Percentiles rank a stretch among this genome's conserved stretches.
Evolutionary conservation across 2,797 vertebrate species (phyloP).

Genomic region (Streptopelia turtur): DNA sequence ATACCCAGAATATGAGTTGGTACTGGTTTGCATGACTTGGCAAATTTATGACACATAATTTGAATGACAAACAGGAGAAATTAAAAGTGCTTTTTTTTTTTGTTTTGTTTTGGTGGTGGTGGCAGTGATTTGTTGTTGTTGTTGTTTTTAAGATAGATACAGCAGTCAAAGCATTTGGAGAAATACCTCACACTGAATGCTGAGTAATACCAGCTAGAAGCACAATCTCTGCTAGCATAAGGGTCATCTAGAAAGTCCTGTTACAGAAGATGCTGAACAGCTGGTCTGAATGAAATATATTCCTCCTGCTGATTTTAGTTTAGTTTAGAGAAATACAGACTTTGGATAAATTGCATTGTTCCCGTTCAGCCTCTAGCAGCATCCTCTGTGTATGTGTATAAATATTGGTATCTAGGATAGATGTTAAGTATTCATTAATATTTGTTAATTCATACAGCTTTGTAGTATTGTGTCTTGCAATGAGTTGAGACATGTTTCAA

Average conservation of each 20-base stretch:
- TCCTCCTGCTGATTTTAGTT: not conserved
- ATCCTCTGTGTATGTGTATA: not conserved
- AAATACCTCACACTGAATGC: not conserved
- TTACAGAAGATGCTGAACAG: not conserved
- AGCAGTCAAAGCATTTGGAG: not conserved
- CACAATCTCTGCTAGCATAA: not conserved
- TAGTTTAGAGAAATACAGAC: not conserved
- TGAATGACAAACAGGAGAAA: slow-evolving; percentile 23
- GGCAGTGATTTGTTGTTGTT: too few relatives aligned
- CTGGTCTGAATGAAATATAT: not conserved
- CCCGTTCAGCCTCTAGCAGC: not conserved
- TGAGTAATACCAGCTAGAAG: not conserved
- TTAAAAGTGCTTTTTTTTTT: not conserved
- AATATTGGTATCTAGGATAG: slow-evolving; percentile 16
- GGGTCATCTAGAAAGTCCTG: not conserved
- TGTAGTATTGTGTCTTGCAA: slow-evolving; percentile 17
- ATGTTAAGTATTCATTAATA: not conserved
- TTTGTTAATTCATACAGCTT: slow-evolving; percentile 25
- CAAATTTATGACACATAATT: not conserved
- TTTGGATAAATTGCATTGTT: not conserved
- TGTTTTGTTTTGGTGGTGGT: too few relatives aligned
- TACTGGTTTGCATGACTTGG: not conserved
- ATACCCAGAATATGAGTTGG: not conserved
- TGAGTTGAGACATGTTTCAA: slow-evolving; percentile 7
- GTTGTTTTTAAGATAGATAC: not conserved